Conservation (phyloP, 1,140 invertebrate species). For the Elymnias hypermnestra region DNA sequence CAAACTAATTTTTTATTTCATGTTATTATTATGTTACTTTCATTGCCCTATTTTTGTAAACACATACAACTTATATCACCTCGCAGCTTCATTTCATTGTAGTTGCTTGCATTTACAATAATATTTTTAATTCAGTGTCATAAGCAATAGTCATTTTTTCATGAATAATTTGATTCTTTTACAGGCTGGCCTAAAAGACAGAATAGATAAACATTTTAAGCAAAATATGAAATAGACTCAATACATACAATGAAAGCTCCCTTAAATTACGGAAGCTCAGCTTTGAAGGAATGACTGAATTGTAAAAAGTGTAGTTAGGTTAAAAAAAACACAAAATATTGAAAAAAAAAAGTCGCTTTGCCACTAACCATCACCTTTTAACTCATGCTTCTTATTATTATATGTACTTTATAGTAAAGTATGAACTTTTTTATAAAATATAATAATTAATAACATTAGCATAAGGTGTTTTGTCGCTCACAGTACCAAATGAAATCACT, state of each 20-base stretch:
- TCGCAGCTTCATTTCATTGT: too few relatives aligned
- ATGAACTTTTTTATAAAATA: too few relatives aligned
- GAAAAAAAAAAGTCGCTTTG: constrained; percentile 15
- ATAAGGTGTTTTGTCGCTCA: constrained; percentile 16
- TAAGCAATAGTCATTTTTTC: constrained; percentile 18
- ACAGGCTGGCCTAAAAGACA: constrained; percentile 26
- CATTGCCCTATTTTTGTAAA: too few relatives aligned
- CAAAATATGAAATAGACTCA: constrained; percentile 13
- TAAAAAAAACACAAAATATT: constrained; percentile 6
- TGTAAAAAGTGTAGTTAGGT: constrained; percentile 9
- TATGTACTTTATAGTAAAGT: constrained; percentile 3
- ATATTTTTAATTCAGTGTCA: not conserved
- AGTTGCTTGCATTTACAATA: constrained; percentile 1
- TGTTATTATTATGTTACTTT: too few relatives aligned
- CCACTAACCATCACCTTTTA: constrained; percentile 17
- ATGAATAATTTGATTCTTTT: constrained; percentile 24
- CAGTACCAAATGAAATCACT: constrained; percentile 15
- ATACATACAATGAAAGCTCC: constrained; percentile 6
- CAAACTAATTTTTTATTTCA: too few relatives aligned
- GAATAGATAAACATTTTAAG: constrained; percentile 18
- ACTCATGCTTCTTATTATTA: constrained; percentile 19
- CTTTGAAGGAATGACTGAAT: constrained; percentile 22
- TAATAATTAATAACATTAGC: too few relatives aligned
- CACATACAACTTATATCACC: too few relatives aligned
- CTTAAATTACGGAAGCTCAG: constrained; percentile 1